phyloP scores from a whole-genome alignment of 2,113 vertebrate species.

The Leptosomus discolor region DNA sequence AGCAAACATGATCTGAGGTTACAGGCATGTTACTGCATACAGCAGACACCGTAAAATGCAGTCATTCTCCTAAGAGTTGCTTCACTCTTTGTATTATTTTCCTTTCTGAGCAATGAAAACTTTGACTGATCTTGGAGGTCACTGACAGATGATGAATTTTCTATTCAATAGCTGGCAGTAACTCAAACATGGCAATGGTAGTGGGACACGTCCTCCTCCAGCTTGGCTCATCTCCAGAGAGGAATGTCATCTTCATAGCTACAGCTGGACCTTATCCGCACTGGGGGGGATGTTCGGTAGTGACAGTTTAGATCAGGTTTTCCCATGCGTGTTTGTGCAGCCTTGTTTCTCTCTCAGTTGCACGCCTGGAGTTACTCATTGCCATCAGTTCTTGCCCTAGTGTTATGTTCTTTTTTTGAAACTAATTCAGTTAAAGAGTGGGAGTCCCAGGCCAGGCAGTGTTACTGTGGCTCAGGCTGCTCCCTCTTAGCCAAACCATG shows the following conservation, averaged over 20 bases:
- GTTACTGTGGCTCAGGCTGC: not conserved
- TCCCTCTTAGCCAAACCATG: not conserved
- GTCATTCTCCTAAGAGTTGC: conserved; percentile 17
- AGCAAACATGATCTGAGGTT: conserved; percentile 17
- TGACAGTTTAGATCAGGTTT: conserved; percentile 53
- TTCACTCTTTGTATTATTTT: conserved; percentile 33
- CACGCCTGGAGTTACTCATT: not conserved
- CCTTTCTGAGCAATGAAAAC: conserved; percentile 37
- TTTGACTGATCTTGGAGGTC: conserved; percentile 58
- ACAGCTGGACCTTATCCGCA: conserved; percentile 28
- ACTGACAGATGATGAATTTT: conserved; percentile 58
- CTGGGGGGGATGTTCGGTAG: not conserved
- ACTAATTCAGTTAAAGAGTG: not conserved
- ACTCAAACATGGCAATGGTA: conserved; percentile 39
- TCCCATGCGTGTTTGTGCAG: conserved; percentile 18
- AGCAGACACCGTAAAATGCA: conserved; percentile 6
- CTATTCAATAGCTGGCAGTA: conserved; percentile 23
- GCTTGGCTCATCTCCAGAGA: conserved; percentile 48
- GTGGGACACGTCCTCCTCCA: conserved; percentile 30
- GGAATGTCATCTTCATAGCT: conserved; percentile 52
- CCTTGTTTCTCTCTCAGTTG: conserved; percentile 6
- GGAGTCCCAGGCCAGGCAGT: not conserved
- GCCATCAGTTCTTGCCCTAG: not conserved
- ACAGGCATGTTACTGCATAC: conserved; percentile 1
- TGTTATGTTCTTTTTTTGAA: not conserved